phyloP scores from a whole-genome alignment of 2,113 vertebrate genomes.

The Actinemys pallida region DNA sequence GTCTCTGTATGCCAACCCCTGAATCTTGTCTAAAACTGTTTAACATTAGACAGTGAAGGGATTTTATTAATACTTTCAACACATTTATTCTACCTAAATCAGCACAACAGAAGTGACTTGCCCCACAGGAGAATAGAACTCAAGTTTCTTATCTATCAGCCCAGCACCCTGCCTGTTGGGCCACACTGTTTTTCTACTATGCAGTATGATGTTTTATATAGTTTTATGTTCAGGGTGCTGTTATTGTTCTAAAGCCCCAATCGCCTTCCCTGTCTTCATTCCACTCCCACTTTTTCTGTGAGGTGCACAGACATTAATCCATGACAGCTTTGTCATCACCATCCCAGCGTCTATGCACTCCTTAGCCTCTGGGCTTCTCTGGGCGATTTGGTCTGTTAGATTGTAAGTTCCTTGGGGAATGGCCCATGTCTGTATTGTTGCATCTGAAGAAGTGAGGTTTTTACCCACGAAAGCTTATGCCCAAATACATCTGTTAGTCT shows the following conservation, averaged over 20 bases:
- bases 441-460: too few relatives aligned
- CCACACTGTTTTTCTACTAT: not conserved
- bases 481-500: too few relatives aligned
- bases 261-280: not conserved
- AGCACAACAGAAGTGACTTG: not conserved
- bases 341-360: rapidly evolving
- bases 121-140: not conserved
- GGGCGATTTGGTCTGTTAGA: not conserved
- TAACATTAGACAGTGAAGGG: not conserved
- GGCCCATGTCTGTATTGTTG: not conserved
- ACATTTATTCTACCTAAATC: not conserved
- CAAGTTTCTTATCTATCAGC: not conserved
- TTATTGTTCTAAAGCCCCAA: not conserved
- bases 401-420: not conserved
- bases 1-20: not conserved
- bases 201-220: not conserved
- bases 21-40: not conserved
- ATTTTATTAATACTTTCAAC: not conserved
- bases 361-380: not conserved
- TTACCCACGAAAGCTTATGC: too few relatives aligned
- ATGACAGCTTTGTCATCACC: rapidly evolving
- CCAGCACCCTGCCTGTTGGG: too few relatives aligned
- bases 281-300: too few relatives aligned
- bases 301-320: not conserved
- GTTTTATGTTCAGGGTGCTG: not conserved